Conservation (phyloP, 2,888 invertebrate species). For the Dasysyrphus albostriatus region DNA sequence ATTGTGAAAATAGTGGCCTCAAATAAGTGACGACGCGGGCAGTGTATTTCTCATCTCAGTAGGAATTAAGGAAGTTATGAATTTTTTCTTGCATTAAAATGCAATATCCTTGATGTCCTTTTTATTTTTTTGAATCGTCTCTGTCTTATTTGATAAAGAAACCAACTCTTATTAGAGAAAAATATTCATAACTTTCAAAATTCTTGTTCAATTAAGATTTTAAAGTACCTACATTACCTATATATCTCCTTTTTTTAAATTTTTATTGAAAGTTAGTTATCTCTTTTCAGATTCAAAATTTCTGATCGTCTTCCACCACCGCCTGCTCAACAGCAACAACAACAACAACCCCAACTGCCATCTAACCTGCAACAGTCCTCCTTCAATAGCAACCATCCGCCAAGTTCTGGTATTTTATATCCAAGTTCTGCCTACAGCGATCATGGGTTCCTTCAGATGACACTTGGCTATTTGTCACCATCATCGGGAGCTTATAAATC, state of each 20-base stretch:
- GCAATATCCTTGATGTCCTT: no score
- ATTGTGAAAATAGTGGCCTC: no score
- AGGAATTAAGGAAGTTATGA: no score
- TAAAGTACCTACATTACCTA: no score
- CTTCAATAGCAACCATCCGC: constrained; percentile 74
- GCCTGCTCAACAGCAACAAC: constrained; percentile 57
- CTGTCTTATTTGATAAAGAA: no score
- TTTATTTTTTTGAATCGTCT: no score
- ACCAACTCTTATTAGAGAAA: no score
- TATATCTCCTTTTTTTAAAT: not conserved
- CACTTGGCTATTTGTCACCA: constrained; percentile 88
- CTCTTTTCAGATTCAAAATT: constrained; percentile 74
- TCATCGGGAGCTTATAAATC: constrained; percentile 87
- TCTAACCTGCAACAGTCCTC: constrained; percentile 57
- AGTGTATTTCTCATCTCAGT: no score
- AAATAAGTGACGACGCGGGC: no score
- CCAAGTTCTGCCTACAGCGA: constrained; percentile 83
- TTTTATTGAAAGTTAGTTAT: not conserved
- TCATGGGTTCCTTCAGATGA: constrained; percentile 88
- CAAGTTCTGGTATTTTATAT: constrained; percentile 81
- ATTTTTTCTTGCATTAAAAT: no score
- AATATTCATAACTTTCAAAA: no score
- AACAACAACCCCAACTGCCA: constrained; percentile 71
- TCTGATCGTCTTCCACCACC: constrained; percentile 77
- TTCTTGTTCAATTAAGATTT: no score